Evolutionary conservation across 2,113 vertebrate species (phyloP), one percentile per base, ranked within the genome.

Genomic region (Calidris pygmaea): DNA sequence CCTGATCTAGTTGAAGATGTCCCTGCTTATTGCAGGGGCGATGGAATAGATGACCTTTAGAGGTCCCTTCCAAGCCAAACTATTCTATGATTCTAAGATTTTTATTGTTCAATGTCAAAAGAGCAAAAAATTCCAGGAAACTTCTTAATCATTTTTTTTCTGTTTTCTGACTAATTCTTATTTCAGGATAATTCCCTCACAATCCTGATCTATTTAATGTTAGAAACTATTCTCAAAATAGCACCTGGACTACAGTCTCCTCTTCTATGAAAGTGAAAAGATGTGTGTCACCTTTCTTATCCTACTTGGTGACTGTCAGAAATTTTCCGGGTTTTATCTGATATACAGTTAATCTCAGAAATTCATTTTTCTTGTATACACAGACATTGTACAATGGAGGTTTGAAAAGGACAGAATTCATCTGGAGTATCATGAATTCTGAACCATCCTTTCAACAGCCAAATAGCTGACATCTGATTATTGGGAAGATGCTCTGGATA

Each of bases 391-490:
- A 41, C 30, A 58, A 24, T 4, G 32, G 17, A 9, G 8, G 4
- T 67, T 74, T 77, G 65, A 87, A 95, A 95, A 52, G 65, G 39
- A 53, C 9, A 78, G 35, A 85, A 85, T 74, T 82, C 59, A 77
- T 26, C 32, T 43, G 37, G 48, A 80, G 8, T n/a, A 48, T 41
- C 58, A 35, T 1, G 10, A 65, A 89, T 92, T 89, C 89, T 90
- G 83, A 93, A 35, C n/a, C 43, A 81, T 50, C 21, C 34, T 91
- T 92, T 91, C 82, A 87, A 65, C n/a, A 50, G 62, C 7, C 60
- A 85, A 82, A 91, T 50, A 87, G 48, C 62, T 94, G 88, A 86
- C 39, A 89, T 90, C 58, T 93, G 89, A 77, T 90, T 95, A 71
- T 20, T 84, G 84, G 77, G 81, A 95, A 93, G 80, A 78, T 66